Evolutionary conservation across 1,140 invertebrate species (phyloP).

Genomic region (Drosophila sp.): DNA sequence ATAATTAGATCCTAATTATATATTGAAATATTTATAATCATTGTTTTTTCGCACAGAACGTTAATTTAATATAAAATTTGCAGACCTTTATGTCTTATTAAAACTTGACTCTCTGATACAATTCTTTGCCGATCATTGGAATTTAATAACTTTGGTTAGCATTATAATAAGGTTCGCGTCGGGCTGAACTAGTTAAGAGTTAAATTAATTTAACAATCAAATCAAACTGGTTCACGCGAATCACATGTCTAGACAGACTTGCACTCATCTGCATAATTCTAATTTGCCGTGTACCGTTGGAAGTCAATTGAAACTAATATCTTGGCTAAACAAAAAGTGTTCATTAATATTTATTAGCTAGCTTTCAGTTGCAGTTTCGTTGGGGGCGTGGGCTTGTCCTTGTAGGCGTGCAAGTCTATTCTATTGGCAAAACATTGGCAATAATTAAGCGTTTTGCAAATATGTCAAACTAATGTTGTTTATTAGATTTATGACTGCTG

Average conservation of each 20-base stretch:
- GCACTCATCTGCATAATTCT: slow-evolving; percentile 73
- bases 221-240: slow-evolving; percentile 56
- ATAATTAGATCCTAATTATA: too few species aligned
- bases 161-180: neutral
- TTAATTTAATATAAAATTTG: too few species aligned
- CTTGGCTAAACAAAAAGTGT: slow-evolving; percentile 57
- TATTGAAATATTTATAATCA: too few species aligned
- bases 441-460: slow-evolving; percentile 62
- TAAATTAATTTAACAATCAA: slow-evolving; percentile 47
- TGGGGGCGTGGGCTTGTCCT: slow-evolving; percentile 21
- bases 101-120: too few species aligned
- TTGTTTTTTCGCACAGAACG: too few species aligned
- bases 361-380: slow-evolving; percentile 14
- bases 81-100: too few species aligned
- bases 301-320: slow-evolving; percentile 38
- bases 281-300: slow-evolving; percentile 56
- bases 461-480: slow-evolving; percentile 48
- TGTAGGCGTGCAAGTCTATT: slow-evolving; percentile 41
- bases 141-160: too few species aligned
- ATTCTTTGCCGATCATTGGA: too few species aligned
- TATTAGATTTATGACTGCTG: slow-evolving; percentile 51
- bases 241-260: slow-evolving; percentile 76
- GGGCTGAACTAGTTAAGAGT: neutral
- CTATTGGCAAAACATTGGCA: slow-evolving; percentile 65
- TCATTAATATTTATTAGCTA: slow-evolving; percentile 73